Percentiles rank a stretch among this genome's conserved stretches.
These are phyloP conservation scores for Bos indicus DNA, from an alignment of 2,113 vertebrate species.

Conservation along the genomic window DNA sequence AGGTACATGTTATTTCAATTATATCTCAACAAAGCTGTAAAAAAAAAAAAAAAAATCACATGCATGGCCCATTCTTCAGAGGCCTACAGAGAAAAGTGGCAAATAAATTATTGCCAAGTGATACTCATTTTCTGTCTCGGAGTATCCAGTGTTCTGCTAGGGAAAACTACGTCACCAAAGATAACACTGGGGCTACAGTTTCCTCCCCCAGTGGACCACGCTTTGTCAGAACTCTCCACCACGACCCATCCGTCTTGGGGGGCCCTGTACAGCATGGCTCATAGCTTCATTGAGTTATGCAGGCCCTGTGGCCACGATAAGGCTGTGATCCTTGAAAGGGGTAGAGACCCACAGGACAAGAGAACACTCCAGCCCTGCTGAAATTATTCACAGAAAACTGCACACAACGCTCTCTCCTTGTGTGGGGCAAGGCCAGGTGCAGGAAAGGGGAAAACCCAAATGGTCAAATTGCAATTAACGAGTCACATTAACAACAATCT, in stretches of 20 bases:
- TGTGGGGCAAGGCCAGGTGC: rapidly evolving
- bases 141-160: neutral
- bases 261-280: neutral
- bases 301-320: rapidly evolving
- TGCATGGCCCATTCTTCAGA: neutral
- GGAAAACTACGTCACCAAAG: neutral
- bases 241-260: rapidly evolving
- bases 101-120: neutral
- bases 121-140: neutral
- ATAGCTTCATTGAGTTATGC: neutral
- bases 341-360: neutral
- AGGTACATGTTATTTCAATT: neutral
- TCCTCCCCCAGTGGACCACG: neutral
- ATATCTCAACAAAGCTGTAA: neutral
- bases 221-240: neutral
- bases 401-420: neutral
- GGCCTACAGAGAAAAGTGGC: neutral
- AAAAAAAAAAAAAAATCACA: neutral
- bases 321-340: neutral
- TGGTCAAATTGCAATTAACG: neutral
- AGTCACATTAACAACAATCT: neutral
- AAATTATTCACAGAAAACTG: neutral
- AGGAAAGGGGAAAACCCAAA: neutral
- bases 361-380: neutral
- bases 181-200: neutral